Base-by-base conservation (phyloP, 2,113 vertebrate genomes). In the Chamaetylas fuelleborni region DNA sequence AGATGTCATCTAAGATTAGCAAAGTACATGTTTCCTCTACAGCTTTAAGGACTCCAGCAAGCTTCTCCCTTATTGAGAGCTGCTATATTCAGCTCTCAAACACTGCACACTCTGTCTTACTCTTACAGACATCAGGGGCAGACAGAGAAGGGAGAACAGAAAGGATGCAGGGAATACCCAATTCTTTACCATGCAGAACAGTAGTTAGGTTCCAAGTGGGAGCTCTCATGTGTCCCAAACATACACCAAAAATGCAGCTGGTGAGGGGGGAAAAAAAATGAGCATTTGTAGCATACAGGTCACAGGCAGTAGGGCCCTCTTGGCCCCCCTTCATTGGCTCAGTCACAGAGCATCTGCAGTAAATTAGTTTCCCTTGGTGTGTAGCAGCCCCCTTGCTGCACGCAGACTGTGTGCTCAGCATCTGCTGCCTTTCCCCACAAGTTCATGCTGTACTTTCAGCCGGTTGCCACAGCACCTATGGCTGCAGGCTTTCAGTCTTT, bases 341-440 rank as follows among this genome's bases (percentile, higher is more conserved):
- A 56, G 36, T 64, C 67, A 67, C 81, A 86, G 51, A 94, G 53
- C 94, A 93, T 81, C 88, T 95, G 90, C 71, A 96, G 53, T n/a
- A 86, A 66, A 86, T 92, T 77, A 58, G 56, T 86, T 91, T 90
- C 78, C 66, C 77, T 58, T 28, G 42, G 38, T 83, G 71, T 0
- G 0, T 5, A 87, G n/a, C 91, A 93, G 58, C 38, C 57, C 45
- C 24, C 62, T 36, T 43, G 58, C 84, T 53, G 78, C 81, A 38
- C 5, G 7, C 50, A 65, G 58, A 33, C 47, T 0, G 0, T 3
- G 4, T 10, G 7, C 69, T 94, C 82, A 66, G 90, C 90, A 86
- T 93, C 92, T 96, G 93, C 67, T 88, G 79, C 74, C 82, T 71
- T 64, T 60, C 40, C 76, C 84, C 65, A 48, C 25, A 42, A 91